phyloP scores from a whole-genome alignment of 2,113 vertebrate species.

The Eretmochelys imbricata region DNA sequence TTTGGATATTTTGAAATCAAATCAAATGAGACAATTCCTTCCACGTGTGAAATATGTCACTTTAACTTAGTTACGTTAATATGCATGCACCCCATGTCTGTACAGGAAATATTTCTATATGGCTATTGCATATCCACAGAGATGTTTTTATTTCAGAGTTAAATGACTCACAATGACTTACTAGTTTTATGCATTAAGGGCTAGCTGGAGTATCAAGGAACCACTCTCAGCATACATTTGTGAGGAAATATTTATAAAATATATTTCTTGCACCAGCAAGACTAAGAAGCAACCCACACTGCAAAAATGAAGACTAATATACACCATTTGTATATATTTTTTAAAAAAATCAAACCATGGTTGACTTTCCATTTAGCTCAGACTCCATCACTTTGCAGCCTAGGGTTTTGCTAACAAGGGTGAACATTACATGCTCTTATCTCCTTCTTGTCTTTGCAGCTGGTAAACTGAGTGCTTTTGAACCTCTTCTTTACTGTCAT shows the following conservation, averaged over 20 bases:
- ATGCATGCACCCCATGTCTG: conserved; percentile 67
- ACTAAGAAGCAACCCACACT: conserved; percentile 80
- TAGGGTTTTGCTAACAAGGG: conserved; percentile 87
- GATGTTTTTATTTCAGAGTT: conserved; percentile 52
- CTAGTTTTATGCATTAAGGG: conserved; percentile 69
- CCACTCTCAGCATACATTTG: conserved; percentile 58
- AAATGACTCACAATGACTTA: conserved; percentile 45
- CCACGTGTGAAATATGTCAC: conserved; percentile 17
- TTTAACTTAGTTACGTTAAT: conserved; percentile 35
- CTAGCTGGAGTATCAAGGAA: conserved; percentile 62
- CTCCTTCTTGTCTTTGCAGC: conserved; percentile 99
- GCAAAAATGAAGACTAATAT: conserved; percentile 82
- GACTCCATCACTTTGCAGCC: conserved; percentile 76
- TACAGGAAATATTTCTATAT: conserved; percentile 63
- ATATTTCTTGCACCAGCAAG: conserved; percentile 79
- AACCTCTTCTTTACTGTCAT: conserved; percentile 97
- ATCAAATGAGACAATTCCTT: conserved; percentile 39
- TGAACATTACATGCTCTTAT: conserved; percentile 97
- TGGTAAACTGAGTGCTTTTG: conserved; percentile 91
- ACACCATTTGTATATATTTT: conserved; percentile 68
- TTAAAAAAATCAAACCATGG: conserved; percentile 79
- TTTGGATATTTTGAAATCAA: conserved; percentile 68
- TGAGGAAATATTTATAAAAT: conserved; percentile 77
- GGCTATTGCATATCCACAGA: conserved; percentile 62
- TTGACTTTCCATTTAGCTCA: conserved; percentile 81